Percentiles rank a stretch among this genome's conserved stretches.
phyloP scores from a whole-genome alignment of 2,797 vertebrate genomes.

The Takifugu ocellatus region DNA sequence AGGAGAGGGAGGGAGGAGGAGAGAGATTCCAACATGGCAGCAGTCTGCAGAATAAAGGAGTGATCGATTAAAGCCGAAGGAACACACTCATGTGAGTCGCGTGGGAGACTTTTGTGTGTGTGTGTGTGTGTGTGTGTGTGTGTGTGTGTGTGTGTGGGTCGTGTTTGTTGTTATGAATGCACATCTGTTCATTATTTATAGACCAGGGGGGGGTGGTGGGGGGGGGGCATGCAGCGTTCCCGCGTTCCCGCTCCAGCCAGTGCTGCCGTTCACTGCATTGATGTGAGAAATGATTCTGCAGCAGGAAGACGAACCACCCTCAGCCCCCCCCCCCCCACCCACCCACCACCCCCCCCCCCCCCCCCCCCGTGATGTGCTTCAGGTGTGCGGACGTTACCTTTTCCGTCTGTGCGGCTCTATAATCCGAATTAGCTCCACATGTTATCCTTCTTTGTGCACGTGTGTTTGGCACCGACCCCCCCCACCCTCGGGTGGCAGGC shows the following conservation, averaged over 20 bases:
- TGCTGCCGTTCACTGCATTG: slow-evolving; percentile 46
- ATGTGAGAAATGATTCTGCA: slow-evolving; percentile 65
- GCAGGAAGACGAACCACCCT: slow-evolving; percentile 47
- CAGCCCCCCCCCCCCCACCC: slow-evolving; percentile 26
- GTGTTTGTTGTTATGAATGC: slow-evolving; percentile 44
- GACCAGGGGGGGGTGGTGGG: not conserved
- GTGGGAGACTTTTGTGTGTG: slow-evolving; percentile 25
- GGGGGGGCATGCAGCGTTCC: slow-evolving; percentile 26
- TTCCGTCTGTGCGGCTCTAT: slow-evolving; percentile 71
- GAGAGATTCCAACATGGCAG: not conserved
- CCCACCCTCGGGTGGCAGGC: slow-evolving; percentile 48
- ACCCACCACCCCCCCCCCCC: slow-evolving; percentile 25
- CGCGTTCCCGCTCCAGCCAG: slow-evolving; percentile 39
- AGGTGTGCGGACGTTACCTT: slow-evolving; percentile 57
- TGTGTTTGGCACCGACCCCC: slow-evolving; percentile 46
- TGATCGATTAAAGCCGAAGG: slow-evolving; percentile 19
- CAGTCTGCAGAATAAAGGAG: slow-evolving; percentile 15
- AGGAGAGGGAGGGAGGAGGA: not conserved
- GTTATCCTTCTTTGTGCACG: slow-evolving; percentile 55
- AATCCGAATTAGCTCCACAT: slow-evolving; percentile 73
- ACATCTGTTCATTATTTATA: slow-evolving; percentile 64
- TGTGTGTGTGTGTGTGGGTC: slow-evolving; percentile 18
- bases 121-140: slow-evolving; percentile 10
- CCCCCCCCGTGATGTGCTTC: slow-evolving; percentile 7
- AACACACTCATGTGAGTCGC: slow-evolving; percentile 12